Evolutionary conservation across 53 echinoderm and acorn worm species (phyloP), one percentile per base, ranked within the genome.

Genomic region (Luidia sarsii): DNA sequence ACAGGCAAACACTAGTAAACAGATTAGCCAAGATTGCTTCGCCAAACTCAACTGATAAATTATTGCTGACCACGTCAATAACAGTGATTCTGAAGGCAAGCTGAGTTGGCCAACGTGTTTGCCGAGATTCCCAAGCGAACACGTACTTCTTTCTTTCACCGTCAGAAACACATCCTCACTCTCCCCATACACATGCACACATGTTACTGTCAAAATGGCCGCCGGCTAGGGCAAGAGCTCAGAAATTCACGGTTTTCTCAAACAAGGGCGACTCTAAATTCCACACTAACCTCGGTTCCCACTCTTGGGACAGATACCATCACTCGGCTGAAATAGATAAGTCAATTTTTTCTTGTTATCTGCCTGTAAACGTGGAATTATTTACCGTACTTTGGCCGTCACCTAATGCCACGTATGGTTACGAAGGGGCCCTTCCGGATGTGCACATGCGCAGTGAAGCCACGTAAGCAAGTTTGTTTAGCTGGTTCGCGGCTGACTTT

Each of bases 391-490:
- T 82, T 25, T 36, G 50, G 24, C 20, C 28, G 25, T 45, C 39
- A 29, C 41, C 31, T 57, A 41, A 69, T 82, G 82, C 82, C 82
- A 82, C 82, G 82, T 82, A 67, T 54, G 39, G 67, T 57, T 68
- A 8, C 16, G 18, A 16, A 16, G 24, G 65, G 39, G 43, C 49
- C 16, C 68, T 39, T 57, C 82, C 48, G 67, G 82, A 82, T 82
- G 82, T 67, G 68, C 82, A 68, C 82, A 82, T 82, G 82, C 82
- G 82, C 68, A 82, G 55, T 38, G 15, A 7, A 19, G 82, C 82
- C 82, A 82, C 82, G 82, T 82, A 31, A 56, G 68, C 82, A 82
- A 82, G 68, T 68, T 82, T 41, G 23, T 60, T 70, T 72, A 8
- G 39, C 56, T 72, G 72, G 72, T 57, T 72, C 56, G 37, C 72